Conservation (phyloP, 1,140 invertebrate genomes). For the Rhagoletis zephyria region DNA sequence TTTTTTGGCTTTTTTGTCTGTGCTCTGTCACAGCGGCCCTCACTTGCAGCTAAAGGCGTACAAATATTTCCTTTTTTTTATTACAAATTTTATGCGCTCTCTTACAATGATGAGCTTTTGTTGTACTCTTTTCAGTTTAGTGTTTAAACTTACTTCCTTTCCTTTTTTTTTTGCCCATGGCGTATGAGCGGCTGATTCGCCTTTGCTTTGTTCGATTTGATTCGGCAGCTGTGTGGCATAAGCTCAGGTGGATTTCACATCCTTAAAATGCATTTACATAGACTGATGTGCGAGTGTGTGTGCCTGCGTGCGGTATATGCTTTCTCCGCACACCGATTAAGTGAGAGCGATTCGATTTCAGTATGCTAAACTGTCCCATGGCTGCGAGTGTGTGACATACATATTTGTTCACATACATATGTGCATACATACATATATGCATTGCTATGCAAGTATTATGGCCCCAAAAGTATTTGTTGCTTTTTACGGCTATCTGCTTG, state of each 20-base stretch:
- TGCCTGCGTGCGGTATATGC: background rate
- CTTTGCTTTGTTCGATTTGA: background rate
- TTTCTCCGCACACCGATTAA: background rate
- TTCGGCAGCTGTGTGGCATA: background rate
- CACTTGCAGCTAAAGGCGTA: background rate
- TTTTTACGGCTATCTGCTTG: background rate
- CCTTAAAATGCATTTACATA: background rate
- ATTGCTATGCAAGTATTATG: background rate
- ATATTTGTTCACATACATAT: background rate
- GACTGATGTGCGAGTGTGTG: background rate
- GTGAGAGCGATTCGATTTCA: slow-evolving; percentile 4
- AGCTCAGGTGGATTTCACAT: background rate
- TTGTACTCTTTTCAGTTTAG: background rate
- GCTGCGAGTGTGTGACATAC: background rate
- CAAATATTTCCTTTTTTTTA: background rate
- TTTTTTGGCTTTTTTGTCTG: background rate
- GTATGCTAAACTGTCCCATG: background rate
- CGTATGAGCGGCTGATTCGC: background rate
- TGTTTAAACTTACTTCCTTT: background rate
- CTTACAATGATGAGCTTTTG: slow-evolving; percentile 2
- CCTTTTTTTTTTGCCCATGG: background rate
- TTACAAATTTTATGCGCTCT: background rate
- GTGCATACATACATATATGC: background rate
- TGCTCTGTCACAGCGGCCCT: background rate
- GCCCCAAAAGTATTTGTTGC: background rate